These are phyloP conservation scores for Cantharis rustica DNA, from an alignment of 2,888 invertebrate species.

Conservation along the genomic window DNA sequence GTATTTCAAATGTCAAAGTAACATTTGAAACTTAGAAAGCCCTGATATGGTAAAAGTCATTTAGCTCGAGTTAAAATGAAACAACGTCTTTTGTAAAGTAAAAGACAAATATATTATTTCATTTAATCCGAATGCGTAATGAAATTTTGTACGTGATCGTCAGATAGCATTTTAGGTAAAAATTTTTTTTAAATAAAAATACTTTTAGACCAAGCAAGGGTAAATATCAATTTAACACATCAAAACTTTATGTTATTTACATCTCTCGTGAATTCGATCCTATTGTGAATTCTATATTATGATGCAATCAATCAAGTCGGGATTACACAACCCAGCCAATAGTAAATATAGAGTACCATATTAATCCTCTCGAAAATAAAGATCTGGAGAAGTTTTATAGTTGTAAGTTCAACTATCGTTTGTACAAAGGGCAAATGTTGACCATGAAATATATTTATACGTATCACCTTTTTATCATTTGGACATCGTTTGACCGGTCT, in stretches of 20 bases:
- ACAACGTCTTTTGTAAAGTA: background rate
- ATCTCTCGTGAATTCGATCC: background rate
- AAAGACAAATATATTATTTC: background rate
- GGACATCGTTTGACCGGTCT: conserved; percentile 41
- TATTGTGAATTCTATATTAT: background rate
- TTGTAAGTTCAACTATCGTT: background rate
- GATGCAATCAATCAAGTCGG: background rate
- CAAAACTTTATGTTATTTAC: background rate
- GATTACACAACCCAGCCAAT: background rate
- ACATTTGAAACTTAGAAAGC: background rate
- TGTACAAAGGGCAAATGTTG: conserved; percentile 3
- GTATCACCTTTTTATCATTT: conserved; percentile 44
- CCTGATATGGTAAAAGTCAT: background rate
- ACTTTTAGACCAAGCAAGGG: background rate
- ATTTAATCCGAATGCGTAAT: background rate
- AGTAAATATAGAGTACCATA: background rate
- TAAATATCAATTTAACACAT: background rate
- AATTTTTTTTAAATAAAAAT: background rate
- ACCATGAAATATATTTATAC: conserved; percentile 41
- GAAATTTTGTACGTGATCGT: background rate
- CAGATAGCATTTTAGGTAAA: background rate
- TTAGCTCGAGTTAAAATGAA: background rate
- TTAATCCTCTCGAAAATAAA: background rate
- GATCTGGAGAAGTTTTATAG: background rate
- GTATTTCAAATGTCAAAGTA: background rate